These are phyloP conservation scores for Strix occidentalis DNA, from an alignment of 2,797 vertebrate species.

Conservation along the genomic window DNA sequence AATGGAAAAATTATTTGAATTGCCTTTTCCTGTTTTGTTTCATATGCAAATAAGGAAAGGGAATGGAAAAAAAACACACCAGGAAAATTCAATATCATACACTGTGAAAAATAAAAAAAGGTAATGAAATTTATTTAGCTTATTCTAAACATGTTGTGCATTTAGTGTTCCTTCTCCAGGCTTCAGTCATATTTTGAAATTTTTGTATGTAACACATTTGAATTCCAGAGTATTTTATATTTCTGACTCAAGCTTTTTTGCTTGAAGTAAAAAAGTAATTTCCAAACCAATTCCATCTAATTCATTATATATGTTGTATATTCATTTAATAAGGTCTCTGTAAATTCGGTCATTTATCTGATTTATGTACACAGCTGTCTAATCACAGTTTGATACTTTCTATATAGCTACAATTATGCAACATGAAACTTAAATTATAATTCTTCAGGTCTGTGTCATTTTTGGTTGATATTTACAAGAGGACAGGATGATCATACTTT, in stretches of 20 bases:
- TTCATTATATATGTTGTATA: not conserved
- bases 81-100: not conserved
- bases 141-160: not conserved
- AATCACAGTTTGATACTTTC: not conserved
- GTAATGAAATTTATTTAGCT: not conserved
- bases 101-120: not conserved
- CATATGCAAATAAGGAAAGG: not conserved
- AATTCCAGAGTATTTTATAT: not conserved
- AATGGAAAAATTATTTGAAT: not conserved
- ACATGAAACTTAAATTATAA: conserved; percentile 7
- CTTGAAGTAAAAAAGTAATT: not conserved
- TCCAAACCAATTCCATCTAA: not conserved
- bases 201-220: not conserved
- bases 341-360: conserved; percentile 7
- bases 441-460: not conserved
- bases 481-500: not conserved
- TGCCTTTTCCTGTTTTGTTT: not conserved
- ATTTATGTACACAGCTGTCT: conserved; percentile 28
- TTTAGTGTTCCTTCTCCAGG: not conserved
- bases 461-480: not conserved
- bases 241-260: not conserved
- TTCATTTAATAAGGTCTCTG: not conserved
- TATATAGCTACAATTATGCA: not conserved
- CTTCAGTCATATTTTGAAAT: not conserved
- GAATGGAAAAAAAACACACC: not conserved